These are phyloP conservation scores for Xylota segnis DNA, from an alignment of 2,888 invertebrate genomes.

Conservation along the genomic window DNA sequence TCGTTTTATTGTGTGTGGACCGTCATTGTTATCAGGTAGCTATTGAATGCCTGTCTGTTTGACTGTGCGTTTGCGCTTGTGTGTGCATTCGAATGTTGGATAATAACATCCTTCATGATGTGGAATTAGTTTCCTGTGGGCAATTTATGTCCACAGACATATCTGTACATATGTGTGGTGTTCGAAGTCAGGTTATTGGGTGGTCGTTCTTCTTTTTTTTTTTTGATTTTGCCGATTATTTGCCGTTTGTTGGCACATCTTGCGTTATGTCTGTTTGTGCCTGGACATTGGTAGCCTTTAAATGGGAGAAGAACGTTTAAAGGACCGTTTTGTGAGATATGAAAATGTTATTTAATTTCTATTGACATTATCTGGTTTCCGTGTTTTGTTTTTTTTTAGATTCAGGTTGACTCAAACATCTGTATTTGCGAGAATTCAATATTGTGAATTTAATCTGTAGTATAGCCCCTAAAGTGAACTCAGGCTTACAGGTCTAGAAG, in stretches of 20 bases:
- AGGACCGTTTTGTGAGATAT: slow-evolving; percentile 18
- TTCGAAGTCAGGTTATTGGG: slow-evolving; percentile 47
- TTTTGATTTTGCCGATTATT: slow-evolving; percentile 7
- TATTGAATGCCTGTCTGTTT: slow-evolving; percentile 46
- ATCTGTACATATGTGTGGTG: slow-evolving; percentile 31
- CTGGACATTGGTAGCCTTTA: not conserved
- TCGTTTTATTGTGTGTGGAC: slow-evolving; percentile 72
- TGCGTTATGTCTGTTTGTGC: not conserved
- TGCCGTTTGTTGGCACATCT: slow-evolving; percentile 15
- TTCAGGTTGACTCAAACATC: not conserved
- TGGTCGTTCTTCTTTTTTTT: slow-evolving; percentile 35
- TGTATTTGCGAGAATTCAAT: no score
- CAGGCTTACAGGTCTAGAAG: no score
- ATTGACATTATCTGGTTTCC: slow-evolving; percentile 21
- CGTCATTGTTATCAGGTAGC: slow-evolving; percentile 71
- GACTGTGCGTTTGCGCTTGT: slow-evolving; percentile 3
- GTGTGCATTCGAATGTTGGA: slow-evolving; percentile 59
- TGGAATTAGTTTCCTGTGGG: slow-evolving; percentile 75
- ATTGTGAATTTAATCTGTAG: no score
- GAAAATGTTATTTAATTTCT: not conserved
- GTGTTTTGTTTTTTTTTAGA: not conserved
- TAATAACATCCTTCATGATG: slow-evolving; percentile 74
- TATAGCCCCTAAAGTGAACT: no score
- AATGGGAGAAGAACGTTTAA: not conserved
- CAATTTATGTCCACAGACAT: slow-evolving; percentile 59